phyloP scores from a whole-genome alignment of 1,140 invertebrate species.

The Nilaparvata lugens region DNA sequence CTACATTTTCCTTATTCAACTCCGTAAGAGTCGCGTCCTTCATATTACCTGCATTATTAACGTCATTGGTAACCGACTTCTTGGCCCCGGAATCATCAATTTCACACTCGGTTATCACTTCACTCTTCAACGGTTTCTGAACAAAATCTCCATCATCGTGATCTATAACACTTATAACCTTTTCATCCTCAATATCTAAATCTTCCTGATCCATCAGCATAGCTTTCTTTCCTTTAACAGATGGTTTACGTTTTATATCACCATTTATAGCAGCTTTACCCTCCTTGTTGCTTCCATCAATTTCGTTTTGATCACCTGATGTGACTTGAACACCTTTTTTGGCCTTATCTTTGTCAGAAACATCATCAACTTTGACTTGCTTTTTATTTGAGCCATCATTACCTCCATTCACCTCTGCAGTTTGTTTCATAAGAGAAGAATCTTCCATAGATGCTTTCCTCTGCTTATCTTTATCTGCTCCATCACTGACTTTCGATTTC shows the following conservation, averaged over 20 bases:
- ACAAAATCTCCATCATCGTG: background rate
- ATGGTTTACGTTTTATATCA: background rate
- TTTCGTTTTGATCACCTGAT: no score
- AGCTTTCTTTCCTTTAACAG: background rate
- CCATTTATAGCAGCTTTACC: no score
- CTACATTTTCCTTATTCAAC: conserved; percentile 6
- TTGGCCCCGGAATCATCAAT: no score
- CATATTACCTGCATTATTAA: background rate
- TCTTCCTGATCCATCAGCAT: background rate
- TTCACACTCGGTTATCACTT: no score
- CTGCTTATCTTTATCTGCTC: conserved; percentile 28
- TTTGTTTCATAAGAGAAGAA: no score
- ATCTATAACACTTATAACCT: conserved; percentile 5
- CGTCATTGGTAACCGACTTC: no score
- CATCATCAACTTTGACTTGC: conserved; percentile 12
- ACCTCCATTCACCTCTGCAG: no score
- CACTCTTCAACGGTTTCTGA: background rate
- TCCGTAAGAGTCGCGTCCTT: background rate
- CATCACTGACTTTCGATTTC: background rate
- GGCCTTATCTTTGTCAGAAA: conserved; percentile 2
- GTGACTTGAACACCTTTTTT: background rate
- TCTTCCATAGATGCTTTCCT: conserved; percentile 3
- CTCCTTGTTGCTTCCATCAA: no score
- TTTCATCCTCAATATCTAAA: conserved; percentile 5
- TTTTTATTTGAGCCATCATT: background rate